phyloP scores from a whole-genome alignment of 2,797 vertebrate species.

The Myiothlypis coronata region DNA sequence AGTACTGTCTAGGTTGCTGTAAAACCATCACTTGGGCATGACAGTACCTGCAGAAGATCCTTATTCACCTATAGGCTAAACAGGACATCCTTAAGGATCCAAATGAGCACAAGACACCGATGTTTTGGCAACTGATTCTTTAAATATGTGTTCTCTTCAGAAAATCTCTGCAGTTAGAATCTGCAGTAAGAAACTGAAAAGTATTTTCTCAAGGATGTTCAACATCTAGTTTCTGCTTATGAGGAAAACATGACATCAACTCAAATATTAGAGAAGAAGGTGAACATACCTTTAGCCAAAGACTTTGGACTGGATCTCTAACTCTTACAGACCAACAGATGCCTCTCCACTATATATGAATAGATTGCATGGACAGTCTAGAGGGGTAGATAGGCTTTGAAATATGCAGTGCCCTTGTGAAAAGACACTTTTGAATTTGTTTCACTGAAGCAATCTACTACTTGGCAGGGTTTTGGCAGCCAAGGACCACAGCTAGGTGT shows the following conservation, averaged over 20 bases:
- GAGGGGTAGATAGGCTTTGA: background rate
- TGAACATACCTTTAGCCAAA: background rate
- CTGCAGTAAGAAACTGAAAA: background rate
- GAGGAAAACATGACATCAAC: background rate
- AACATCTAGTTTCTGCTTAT: background rate
- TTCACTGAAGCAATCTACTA: background rate
- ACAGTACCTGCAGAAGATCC: background rate
- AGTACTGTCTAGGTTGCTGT: background rate
- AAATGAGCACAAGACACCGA: accelerated
- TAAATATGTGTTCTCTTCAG: background rate
- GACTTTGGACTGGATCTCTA: background rate
- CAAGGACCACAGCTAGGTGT: background rate
- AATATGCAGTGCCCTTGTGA: background rate
- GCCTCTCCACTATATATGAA: background rate
- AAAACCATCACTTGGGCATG: no score
- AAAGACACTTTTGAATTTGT: background rate
- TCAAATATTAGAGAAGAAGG: background rate
- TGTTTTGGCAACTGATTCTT: background rate
- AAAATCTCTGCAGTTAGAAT: background rate
- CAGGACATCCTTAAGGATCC: background rate
- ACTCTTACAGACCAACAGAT: background rate
- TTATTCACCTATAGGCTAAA: background rate
- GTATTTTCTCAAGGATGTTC: background rate
- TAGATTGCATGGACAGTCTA: background rate
- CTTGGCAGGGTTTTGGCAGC: background rate